These are phyloP conservation scores for Orchestia grillus DNA, from an alignment of 1,140 invertebrate species.

Conservation along the genomic window DNA sequence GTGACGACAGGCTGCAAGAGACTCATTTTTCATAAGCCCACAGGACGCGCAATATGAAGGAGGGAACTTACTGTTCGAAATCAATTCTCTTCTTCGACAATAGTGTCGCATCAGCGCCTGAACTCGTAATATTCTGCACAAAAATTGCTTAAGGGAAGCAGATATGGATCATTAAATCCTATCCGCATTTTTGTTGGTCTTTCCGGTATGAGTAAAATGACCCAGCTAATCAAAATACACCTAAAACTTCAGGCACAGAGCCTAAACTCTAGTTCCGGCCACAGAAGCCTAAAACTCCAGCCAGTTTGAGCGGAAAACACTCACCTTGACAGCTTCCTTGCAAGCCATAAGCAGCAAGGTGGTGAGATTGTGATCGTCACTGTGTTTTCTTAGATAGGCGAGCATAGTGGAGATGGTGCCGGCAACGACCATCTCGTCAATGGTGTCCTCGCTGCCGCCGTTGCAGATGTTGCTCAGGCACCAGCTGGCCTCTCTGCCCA, in stretches of 20 bases:
- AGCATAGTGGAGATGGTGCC: conserved; percentile 5
- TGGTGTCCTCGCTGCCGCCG: background rate
- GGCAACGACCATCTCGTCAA: background rate
- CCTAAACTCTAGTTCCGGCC: background rate
- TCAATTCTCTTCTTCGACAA: too few relatives aligned
- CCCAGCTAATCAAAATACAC: too few relatives aligned
- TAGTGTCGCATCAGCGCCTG: too few relatives aligned
- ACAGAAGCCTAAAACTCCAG: background rate
- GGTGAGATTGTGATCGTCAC: background rate
- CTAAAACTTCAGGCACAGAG: background rate
- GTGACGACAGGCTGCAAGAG: too few relatives aligned
- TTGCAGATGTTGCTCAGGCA: conserved; percentile 51
- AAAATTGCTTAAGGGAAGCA: too few relatives aligned
- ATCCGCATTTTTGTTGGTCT: too few relatives aligned
- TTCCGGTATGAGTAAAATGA: too few relatives aligned
- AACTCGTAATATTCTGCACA: too few relatives aligned
- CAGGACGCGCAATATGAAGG: too few relatives aligned
- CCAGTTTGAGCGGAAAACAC: background rate
- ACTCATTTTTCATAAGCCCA: too few relatives aligned
- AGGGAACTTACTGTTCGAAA: too few relatives aligned
- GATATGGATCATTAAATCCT: too few relatives aligned
- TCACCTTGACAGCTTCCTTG: conserved; percentile 27
- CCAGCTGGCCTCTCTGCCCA: conserved; percentile 7
- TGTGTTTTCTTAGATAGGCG: conserved; percentile 10
- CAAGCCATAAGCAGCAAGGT: conserved; percentile 25